These are phyloP conservation scores for Aspidoscelis tigris DNA, from an alignment of 2,113 vertebrate species.

Conservation along the genomic window DNA sequence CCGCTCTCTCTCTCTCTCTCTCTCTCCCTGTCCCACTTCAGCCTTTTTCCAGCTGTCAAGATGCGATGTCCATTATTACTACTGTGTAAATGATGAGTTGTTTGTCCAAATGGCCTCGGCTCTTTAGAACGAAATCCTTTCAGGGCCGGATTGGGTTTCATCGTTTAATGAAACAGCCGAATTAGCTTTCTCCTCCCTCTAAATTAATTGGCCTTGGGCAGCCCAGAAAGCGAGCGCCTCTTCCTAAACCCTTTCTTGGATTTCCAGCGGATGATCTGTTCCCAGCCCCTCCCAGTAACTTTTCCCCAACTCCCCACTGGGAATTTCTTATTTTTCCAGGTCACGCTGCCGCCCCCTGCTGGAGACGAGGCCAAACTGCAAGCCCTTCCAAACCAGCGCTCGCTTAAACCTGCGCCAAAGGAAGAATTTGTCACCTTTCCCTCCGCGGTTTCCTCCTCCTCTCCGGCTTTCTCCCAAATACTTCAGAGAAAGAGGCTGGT, in stretches of 20 bases:
- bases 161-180: conserved; percentile 47
- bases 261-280: conserved; percentile 47
- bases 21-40: too few relatives aligned
- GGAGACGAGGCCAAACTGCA: conserved; percentile 62
- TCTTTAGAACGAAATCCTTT: conserved; percentile 35
- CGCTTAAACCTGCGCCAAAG: conserved; percentile 58
- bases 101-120: not conserved
- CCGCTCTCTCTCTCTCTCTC: too few relatives aligned
- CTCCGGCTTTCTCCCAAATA: conserved; percentile 22
- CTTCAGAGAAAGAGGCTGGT: conserved; percentile 68
- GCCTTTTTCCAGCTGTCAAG: not conserved
- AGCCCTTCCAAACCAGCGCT: conserved; percentile 66
- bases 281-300: not conserved
- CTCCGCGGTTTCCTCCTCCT: conserved; percentile 64
- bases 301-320: not conserved
- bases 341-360: conserved; percentile 63
- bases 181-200: conserved; percentile 62
- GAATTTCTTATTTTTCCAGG: conserved; percentile 49
- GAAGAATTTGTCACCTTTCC: conserved; percentile 73
- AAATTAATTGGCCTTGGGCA: conserved; percentile 52
- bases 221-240: conserved; percentile 49
- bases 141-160: conserved; percentile 23
- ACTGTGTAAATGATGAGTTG: accelerated
- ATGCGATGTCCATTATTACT: not conserved
- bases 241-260: conserved; percentile 61